Percentiles rank a stretch among this genome's conserved stretches.
These are phyloP conservation scores for Tachina fera DNA, from an alignment of 2,888 invertebrate species.

Conservation along the genomic window DNA sequence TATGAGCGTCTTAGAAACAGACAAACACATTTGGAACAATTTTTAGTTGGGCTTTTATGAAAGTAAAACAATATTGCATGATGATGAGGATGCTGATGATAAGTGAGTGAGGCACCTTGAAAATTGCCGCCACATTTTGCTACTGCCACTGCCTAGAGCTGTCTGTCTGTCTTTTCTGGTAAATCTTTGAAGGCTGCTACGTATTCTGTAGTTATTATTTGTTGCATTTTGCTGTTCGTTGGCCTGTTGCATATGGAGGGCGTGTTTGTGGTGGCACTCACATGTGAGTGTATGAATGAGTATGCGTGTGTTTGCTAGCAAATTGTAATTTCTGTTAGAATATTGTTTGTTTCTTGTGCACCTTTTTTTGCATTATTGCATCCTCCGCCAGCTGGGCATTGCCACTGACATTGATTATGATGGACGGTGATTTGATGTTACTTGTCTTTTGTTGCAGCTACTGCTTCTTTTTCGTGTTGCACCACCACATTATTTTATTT, in stretches of 20 bases:
- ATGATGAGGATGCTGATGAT: constrained; percentile 53
- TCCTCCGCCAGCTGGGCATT: constrained; percentile 64
- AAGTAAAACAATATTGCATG: constrained; percentile 62
- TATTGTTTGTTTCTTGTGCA: constrained; percentile 46
- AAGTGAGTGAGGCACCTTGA: constrained; percentile 71
- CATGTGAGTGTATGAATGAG: constrained; percentile 18
- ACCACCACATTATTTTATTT: constrained; percentile 24
- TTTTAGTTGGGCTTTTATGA: constrained; percentile 30
- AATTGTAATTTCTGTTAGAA: constrained; percentile 67
- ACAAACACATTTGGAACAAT: constrained; percentile 53
- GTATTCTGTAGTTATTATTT: constrained; percentile 21
- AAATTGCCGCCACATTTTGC: constrained; percentile 71
- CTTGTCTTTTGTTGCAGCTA: constrained; percentile 69
- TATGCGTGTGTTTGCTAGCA: constrained; percentile 26
- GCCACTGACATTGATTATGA: constrained; percentile 74
- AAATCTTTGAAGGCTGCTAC: constrained; percentile 63
- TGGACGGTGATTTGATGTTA: constrained; percentile 74
- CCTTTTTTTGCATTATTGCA: constrained; percentile 18
- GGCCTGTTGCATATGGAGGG: constrained; percentile 64
- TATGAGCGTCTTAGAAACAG: constrained; percentile 56
- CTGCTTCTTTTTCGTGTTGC: constrained; percentile 57
- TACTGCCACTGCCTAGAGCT: constrained; percentile 65
- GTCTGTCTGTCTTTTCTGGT: constrained; percentile 62
- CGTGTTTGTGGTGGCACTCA: constrained; percentile 55
- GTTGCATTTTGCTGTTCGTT: constrained; percentile 20